A percentile compares a stretch with the other conserved stretches of the same genome.
Conservation (phyloP, 2,888 invertebrate species). For the Caradrina clavipalpis region DNA sequence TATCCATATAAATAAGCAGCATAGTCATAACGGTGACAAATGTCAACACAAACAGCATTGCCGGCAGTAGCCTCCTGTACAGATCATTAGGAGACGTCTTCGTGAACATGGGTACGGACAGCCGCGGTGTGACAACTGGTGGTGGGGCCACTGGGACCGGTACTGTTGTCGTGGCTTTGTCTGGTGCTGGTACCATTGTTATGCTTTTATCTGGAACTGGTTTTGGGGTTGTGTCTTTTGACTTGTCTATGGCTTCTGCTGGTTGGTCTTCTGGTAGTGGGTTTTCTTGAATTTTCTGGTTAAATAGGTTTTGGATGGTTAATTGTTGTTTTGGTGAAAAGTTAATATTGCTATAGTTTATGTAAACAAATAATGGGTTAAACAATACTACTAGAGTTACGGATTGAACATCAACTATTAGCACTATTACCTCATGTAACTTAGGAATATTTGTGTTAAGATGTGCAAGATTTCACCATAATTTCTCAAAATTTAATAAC, state of each 20-base stretch:
- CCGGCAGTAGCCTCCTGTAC: slow-evolving; percentile 91
- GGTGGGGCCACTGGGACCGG: slow-evolving; percentile 64
- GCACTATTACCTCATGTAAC: slow-evolving; percentile 45
- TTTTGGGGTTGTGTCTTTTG: slow-evolving; percentile 67
- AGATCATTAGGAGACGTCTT: slow-evolving; percentile 86
- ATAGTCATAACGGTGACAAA: slow-evolving; percentile 95
- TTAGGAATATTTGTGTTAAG: slow-evolving; percentile 31
- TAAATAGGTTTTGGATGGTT: neutral
- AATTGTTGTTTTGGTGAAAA: neutral
- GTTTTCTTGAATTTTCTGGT: slow-evolving; percentile 81
- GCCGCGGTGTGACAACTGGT: slow-evolving; percentile 61
- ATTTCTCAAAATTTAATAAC: slow-evolving; percentile 58
- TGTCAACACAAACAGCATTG: slow-evolving; percentile 94
- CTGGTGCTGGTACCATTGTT: slow-evolving; percentile 61
- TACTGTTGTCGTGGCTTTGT: slow-evolving; percentile 60
- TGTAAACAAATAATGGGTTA: neutral
- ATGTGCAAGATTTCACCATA: slow-evolving; percentile 57
- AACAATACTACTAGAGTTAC: neutral
- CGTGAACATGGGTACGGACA: slow-evolving; percentile 78
- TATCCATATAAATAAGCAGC: slow-evolving; percentile 95
- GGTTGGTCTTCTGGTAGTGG: slow-evolving; percentile 68
- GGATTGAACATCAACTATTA: slow-evolving; percentile 6
- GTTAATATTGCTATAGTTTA: no score
- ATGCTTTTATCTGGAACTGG: slow-evolving; percentile 62
- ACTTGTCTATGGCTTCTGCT: slow-evolving; percentile 61